Conservation (phyloP, 2,797 vertebrate genomes). For the Nyctalus aviator region DNA sequence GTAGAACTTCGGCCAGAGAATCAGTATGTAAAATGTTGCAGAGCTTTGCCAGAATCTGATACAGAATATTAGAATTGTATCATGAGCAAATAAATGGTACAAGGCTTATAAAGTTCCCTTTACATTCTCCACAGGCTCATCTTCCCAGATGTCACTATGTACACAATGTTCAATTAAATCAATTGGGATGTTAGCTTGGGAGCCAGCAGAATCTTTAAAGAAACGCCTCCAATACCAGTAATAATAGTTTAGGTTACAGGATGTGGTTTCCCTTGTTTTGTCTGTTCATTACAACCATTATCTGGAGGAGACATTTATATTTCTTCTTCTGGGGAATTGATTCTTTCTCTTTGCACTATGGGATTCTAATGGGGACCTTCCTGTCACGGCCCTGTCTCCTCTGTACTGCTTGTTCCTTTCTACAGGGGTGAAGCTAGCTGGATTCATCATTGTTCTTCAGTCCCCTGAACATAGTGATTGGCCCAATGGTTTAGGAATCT, state of each 20-base stretch:
- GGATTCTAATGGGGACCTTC: not conserved
- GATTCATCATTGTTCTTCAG: not conserved
- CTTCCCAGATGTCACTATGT: not conserved
- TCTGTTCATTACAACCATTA: not conserved
- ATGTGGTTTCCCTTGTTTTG: not conserved
- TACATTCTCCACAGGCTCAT: not conserved
- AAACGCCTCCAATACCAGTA: not conserved
- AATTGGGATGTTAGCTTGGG: not conserved
- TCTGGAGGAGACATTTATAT: not conserved
- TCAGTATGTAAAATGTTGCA: slow-evolving; percentile 82
- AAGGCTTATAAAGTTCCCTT: not conserved
- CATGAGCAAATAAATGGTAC: not conserved
- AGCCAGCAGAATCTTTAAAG: not conserved
- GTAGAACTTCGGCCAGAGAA: slow-evolving; percentile 80
- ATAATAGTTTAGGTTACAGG: not conserved
- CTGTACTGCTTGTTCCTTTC: not conserved
- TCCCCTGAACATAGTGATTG: not conserved
- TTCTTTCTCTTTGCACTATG: not conserved
- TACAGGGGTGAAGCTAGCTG: not conserved
- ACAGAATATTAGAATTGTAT: slow-evolving; percentile 12
- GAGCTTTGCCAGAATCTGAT: slow-evolving; percentile 83
- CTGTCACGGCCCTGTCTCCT: not conserved
- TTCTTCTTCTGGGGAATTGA: not conserved
- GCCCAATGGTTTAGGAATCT: not conserved
- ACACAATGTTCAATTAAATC: not conserved